Conservation (phyloP, 2,113 vertebrate genomes). For the Gnathonemus echidnorhynchus region DNA sequence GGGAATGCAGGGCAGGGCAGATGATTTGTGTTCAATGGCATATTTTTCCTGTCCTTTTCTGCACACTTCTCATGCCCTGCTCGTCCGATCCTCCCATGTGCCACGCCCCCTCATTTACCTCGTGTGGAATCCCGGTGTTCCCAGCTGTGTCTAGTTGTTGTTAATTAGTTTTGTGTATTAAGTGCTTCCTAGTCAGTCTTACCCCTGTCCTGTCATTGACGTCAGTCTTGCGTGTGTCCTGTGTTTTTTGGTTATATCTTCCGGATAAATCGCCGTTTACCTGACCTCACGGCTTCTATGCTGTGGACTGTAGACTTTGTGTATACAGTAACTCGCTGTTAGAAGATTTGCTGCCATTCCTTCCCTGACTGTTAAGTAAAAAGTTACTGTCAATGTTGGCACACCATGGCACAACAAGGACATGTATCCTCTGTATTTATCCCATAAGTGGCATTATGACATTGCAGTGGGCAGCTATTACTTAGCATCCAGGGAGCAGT, state of each 20-base stretch:
- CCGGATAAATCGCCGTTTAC: too few species aligned
- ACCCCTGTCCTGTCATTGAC: too few species aligned
- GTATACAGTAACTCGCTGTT: background rate
- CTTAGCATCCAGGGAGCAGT: background rate
- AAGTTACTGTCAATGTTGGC: background rate
- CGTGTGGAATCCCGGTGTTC: too few species aligned
- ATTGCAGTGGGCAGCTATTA: background rate
- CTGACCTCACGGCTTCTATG: too few species aligned
- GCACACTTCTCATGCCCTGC: background rate
- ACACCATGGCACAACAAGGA: background rate
- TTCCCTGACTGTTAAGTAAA: background rate
- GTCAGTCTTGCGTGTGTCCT: too few species aligned
- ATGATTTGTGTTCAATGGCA: background rate
- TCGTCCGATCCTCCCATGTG: too few species aligned
- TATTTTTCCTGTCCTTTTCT: background rate
- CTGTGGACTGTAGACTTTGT: background rate
- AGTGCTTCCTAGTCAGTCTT: too few species aligned
- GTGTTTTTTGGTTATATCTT: too few species aligned
- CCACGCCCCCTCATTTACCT: too few species aligned
- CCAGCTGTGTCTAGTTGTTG: too few species aligned
- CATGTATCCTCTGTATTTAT: background rate
- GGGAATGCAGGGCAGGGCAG: background rate
- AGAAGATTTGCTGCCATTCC: constrained; percentile 3
- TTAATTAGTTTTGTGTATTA: too few species aligned
- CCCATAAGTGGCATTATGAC: background rate